Evolutionary conservation across 2,888 invertebrate genomes (phyloP).

Genomic region (Empis stercorea): DNA sequence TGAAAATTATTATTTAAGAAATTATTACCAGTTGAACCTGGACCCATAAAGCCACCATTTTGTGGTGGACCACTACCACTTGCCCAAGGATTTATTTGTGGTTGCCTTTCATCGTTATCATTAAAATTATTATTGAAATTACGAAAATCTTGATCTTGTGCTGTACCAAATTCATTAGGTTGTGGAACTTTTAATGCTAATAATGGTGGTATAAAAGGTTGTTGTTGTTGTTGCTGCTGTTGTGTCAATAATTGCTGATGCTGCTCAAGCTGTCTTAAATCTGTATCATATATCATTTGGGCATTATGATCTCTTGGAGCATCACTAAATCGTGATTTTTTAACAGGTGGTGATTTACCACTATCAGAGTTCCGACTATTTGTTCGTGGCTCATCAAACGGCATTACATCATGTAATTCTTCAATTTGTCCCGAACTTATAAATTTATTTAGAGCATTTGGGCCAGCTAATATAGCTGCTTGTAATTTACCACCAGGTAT

Average conservation of each 20-base stretch:
- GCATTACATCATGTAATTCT: constrained; percentile 65
- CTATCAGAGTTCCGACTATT: constrained; percentile 26
- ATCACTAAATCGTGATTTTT: constrained; percentile 31
- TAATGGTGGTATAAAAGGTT: constrained; percentile 28
- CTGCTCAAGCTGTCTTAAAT: constrained; percentile 9
- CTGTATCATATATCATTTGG: constrained; percentile 23
- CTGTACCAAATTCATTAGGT: constrained; percentile 13
- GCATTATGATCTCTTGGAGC: constrained; percentile 26
- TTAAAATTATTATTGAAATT: constrained; percentile 12
- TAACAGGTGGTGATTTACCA: constrained; percentile 23
- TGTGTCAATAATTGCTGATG: constrained; percentile 1
- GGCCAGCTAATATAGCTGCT: constrained; percentile 63
- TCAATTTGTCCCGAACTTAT: constrained; percentile 71
- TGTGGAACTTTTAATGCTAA: constrained; percentile 26
- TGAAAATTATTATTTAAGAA: neutral
- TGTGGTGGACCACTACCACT: constrained; percentile 2
- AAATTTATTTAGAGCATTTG: constrained; percentile 60
- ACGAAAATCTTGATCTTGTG: constrained; percentile 11
- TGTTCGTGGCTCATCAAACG: constrained; percentile 41
- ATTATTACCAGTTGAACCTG: neutral
- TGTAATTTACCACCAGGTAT: constrained; percentile 65
- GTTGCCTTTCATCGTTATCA: constrained; percentile 3
- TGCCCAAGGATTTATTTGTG: constrained; percentile 12
- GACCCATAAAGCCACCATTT: neutral
- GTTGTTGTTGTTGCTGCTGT: constrained; percentile 6